Evolutionary conservation across 1,140 invertebrate genomes (phyloP).

Genomic region (Campoletis sonorensis): DNA sequence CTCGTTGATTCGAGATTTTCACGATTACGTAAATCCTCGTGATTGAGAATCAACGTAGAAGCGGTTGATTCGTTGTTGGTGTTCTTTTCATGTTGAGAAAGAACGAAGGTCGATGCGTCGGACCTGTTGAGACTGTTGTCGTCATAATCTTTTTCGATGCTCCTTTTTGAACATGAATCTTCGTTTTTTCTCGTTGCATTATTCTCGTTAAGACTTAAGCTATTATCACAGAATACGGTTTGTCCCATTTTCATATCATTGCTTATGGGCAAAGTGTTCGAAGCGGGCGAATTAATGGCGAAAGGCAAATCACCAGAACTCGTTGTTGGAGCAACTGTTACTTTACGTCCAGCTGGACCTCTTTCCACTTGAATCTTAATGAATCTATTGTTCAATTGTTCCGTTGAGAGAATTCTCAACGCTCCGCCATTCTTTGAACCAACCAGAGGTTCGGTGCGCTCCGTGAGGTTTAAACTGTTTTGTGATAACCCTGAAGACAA

Average conservation of each 20-base stretch:
- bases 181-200: background rate
- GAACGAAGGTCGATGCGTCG: slow-evolving; percentile 24
- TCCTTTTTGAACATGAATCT: background rate
- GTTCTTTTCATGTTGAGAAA: background rate
- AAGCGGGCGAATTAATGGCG: background rate
- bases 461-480: background rate
- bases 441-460: background rate
- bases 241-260: background rate
- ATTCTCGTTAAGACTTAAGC: slow-evolving; percentile 26
- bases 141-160: background rate
- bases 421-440: background rate
- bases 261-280: background rate
- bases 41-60: background rate
- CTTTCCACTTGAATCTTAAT: slow-evolving; percentile 22
- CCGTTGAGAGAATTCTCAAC: slow-evolving; percentile 48
- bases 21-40: background rate
- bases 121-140: background rate
- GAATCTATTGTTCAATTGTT: slow-evolving; percentile 49
- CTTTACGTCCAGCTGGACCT: slow-evolving; percentile 3
- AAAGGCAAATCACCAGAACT: background rate
- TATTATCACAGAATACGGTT: slow-evolving; percentile 31
- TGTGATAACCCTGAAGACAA: background rate
- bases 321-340: slow-evolving; percentile 27
- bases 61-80: background rate
- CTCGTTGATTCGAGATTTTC: slow-evolving; percentile 5